Evolutionary conservation across 2,113 vertebrate species (phyloP).

Genomic region (Drymodes brunneopygia): DNA sequence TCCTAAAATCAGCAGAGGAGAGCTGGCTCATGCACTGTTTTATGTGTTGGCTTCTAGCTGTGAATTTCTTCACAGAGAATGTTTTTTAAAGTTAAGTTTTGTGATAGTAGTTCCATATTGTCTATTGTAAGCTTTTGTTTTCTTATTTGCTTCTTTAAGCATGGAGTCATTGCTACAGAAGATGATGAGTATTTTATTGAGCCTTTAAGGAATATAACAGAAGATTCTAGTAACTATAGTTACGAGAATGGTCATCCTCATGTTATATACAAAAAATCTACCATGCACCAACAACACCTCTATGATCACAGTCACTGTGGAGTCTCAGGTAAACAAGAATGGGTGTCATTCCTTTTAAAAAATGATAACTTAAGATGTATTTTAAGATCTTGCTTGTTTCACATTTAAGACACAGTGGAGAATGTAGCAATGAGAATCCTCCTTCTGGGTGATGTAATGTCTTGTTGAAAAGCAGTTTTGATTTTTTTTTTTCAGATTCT

Average conservation of each 20-base stretch:
- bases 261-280: conserved; percentile 98
- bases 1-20: neutral
- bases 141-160: conserved; percentile 73
- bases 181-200: conserved; percentile 99
- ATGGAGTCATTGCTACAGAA: conserved; percentile 96
- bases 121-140: neutral
- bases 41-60: neutral
- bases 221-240: conserved; percentile 83
- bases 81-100: neutral
- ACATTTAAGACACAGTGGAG: neutral
- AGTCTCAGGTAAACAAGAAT: conserved; percentile 85
- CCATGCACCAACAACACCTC: conserved; percentile 81
- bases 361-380: neutral
- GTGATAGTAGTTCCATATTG: neutral
- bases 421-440: neutral
- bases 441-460: neutral
- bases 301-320: conserved; percentile 90
- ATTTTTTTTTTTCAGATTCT: neutral
- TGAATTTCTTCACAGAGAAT: neutral
- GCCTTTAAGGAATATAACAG: conserved; percentile 91
- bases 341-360: neutral
- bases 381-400: neutral
- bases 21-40: neutral
- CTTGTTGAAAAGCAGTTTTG: neutral
- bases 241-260: conserved; percentile 92